phyloP scores from a whole-genome alignment of 92 coral and sea anemone species.

The Nematostella vectensis region DNA sequence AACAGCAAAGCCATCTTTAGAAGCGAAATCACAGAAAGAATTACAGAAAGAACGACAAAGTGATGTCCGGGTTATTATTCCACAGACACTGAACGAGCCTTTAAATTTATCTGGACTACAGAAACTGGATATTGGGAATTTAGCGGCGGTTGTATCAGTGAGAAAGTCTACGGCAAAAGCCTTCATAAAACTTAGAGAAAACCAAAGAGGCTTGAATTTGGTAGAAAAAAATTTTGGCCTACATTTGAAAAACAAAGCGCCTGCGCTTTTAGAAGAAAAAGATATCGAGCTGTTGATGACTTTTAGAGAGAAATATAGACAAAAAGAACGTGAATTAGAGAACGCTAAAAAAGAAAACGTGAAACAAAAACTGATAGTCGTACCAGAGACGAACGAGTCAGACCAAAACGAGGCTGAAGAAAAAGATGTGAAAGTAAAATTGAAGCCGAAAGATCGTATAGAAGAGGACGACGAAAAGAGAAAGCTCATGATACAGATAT shows the following conservation, averaged over 20 bases:
- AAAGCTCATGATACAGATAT: background rate
- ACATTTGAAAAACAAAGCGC: background rate
- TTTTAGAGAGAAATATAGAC: background rate
- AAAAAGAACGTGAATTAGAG: background rate
- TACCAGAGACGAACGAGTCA: background rate
- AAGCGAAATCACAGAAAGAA: background rate
- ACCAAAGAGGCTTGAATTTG: background rate
- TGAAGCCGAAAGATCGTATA: background rate
- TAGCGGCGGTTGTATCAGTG: background rate
- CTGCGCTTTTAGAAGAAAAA: background rate
- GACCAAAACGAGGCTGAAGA: background rate
- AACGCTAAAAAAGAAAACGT: no score
- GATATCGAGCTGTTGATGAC: background rate
- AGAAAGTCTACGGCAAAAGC: background rate
- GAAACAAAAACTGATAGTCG: no score
- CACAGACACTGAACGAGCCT: background rate
- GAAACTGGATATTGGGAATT: background rate
- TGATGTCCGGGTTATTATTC: background rate
- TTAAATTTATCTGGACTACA: background rate
- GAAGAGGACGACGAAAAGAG: slow-evolving; percentile 1
- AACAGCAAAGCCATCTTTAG: background rate
- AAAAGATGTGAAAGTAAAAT: background rate
- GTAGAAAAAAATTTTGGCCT: background rate
- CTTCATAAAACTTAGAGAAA: background rate
- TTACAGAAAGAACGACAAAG: no score